phyloP scores from a whole-genome alignment of 2,113 vertebrate species.

The Aphelocoma coerulescens region DNA sequence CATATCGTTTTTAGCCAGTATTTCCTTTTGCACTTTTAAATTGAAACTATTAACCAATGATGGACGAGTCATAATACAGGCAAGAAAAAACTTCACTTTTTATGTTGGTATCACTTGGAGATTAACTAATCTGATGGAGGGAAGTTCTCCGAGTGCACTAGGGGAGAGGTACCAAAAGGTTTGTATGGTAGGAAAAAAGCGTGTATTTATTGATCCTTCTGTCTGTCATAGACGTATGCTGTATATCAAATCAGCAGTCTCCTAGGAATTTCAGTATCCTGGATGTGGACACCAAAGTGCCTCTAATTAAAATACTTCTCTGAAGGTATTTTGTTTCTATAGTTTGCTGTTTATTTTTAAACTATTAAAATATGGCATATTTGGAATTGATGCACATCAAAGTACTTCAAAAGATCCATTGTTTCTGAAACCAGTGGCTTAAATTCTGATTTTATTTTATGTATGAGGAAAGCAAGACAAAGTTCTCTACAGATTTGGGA shows the following conservation, averaged over 20 bases:
- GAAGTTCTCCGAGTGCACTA: not conserved
- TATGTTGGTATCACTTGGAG: not conserved
- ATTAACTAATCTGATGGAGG: not conserved
- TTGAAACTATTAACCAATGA: constrained; percentile 44
- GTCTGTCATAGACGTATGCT: not conserved
- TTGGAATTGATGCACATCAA: not conserved
- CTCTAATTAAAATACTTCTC: constrained; percentile 26
- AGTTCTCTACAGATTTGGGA: not conserved
- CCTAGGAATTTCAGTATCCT: not conserved
- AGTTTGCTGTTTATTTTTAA: not conserved
- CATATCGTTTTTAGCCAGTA: constrained; percentile 41
- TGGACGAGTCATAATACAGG: not conserved
- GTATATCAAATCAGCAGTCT: not conserved
- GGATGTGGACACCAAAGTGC: not conserved
- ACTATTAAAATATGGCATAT: not conserved
- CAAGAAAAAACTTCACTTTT: not conserved
- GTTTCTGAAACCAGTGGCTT: not conserved
- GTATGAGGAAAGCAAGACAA: not conserved
- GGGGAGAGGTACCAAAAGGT: not conserved
- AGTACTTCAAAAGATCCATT: not conserved
- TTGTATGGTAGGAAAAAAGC: not conserved
- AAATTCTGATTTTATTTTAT: not conserved
- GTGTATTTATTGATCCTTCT: not conserved
- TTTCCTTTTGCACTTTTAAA: constrained; percentile 58
- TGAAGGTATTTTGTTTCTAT: not conserved